Conservation (phyloP, 2,113 vertebrate species). For the Glaucomys volans region DNA sequence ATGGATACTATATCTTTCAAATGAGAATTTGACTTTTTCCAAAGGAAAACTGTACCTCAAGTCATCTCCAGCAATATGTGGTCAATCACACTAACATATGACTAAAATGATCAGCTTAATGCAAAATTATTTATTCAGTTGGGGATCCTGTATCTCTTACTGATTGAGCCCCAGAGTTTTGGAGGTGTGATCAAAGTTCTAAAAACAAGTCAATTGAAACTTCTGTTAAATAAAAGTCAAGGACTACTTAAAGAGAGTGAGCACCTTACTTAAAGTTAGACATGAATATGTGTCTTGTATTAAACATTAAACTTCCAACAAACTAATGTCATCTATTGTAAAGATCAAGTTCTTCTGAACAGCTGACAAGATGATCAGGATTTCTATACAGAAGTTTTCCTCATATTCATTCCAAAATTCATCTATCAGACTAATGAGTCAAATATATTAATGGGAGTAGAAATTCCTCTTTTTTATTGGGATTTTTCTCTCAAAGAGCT, state of each 20-base stretch:
- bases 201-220: neutral
- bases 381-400: neutral
- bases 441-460: neutral
- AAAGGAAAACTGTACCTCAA: neutral
- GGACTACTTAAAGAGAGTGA: neutral
- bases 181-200: neutral
- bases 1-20: neutral
- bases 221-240: neutral
- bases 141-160: neutral
- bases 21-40: conserved; percentile 19
- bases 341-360: neutral
- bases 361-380: neutral
- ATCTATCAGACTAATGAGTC: conserved; percentile 25
- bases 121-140: neutral
- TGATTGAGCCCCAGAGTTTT: neutral
- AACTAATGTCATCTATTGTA: neutral
- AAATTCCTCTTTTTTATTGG: neutral
- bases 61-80: neutral
- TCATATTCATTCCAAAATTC: neutral
- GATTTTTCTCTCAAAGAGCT: neutral
- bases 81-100: neutral
- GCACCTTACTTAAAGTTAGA: conserved; percentile 26
- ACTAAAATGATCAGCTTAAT: neutral
- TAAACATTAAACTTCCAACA: neutral
- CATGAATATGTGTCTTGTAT: neutral